These are phyloP conservation scores for Athalia cordata DNA, from an alignment of 2,888 invertebrate genomes.

Conservation along the genomic window DNA sequence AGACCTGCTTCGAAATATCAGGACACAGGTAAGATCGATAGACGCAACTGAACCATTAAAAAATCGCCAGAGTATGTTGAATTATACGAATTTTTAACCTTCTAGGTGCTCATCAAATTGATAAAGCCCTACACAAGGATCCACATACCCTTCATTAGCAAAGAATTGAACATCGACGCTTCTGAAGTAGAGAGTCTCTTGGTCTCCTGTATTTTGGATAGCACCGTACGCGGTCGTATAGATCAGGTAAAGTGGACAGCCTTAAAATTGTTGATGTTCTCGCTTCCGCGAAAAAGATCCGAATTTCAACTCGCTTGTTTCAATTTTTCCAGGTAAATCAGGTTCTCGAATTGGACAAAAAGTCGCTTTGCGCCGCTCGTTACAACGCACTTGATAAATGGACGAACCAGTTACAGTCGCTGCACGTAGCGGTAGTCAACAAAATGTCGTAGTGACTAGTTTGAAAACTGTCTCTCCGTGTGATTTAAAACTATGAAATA, in stretches of 20 bases:
- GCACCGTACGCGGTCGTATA: slow-evolving; percentile 90
- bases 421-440: slow-evolving; percentile 93
- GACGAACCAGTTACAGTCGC: slow-evolving; percentile 91
- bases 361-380: slow-evolving; percentile 88
- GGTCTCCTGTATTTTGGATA: slow-evolving; percentile 98
- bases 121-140: slow-evolving; percentile 99
- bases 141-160: slow-evolving; percentile 97
- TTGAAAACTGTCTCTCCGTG: background rate
- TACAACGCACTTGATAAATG: slow-evolving; percentile 97
- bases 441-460: slow-evolving; percentile 85
- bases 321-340: slow-evolving; percentile 85
- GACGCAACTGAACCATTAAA: too few relatives aligned
- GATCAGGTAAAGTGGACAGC: slow-evolving; percentile 81
- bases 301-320: background rate
- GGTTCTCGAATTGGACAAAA: slow-evolving; percentile 90
- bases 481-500: background rate
- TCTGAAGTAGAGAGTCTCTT: slow-evolving; percentile 96
- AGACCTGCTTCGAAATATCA: slow-evolving; percentile 95
- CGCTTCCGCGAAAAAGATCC: background rate
- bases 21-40: slow-evolving; percentile 77
- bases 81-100: slow-evolving; percentile 61
- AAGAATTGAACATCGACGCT: slow-evolving; percentile 93
- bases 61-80: too few relatives aligned
- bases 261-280: slow-evolving; percentile 24
- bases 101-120: slow-evolving; percentile 94